Evolutionary conservation across 2,113 vertebrate genomes (phyloP), one percentile per base, ranked within the genome.

Genomic region (Galbula dea): DNA sequence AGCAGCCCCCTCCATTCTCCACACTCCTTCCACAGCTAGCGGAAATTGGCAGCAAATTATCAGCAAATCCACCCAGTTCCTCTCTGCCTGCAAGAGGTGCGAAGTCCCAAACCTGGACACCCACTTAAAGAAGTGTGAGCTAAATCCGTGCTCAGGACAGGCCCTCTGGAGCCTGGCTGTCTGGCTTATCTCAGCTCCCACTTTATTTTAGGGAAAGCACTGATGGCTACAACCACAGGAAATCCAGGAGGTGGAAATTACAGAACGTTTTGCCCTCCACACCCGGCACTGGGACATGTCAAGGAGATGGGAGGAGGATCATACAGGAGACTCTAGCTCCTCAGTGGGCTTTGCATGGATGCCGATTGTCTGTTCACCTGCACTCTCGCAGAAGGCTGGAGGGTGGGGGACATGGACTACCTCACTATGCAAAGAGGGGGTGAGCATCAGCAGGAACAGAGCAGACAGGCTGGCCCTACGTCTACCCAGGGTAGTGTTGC

Each of bases 391-490:
- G 41, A 54, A 49, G 62, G 48, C 26, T 9, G 46, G 4, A 46
- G 37, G 41, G 20, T 49, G 62, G 36, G 22, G 58, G 20, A 3
- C 65, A 34, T 3, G 1, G 68, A 59, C 34, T 52, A 65, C 36
- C 55, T 21, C n/a, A 2, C 0, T 0, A 5, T 24, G 45, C 0
- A 0, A 24, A 27, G 37, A 18, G 3, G 26, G n/a, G 20, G 18
- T 39, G 21, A 57, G 58, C 78, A 39, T 34, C 3, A 1, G 9
- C 39, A 46, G 43, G 54, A 73, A 22, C 72, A 74, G 73, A 26
- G 22, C 66, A 39, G 62, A 11, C 1, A 2, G 77, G 43, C 69
- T 92, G 89, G 46, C 61, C 62, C 3, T 55, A 39, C 12, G 1
- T 55, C 61, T 4, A 2, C 54, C 23, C 4, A 27, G 7, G 68